A percentile compares a stretch with the other conserved stretches of the same genome.
phyloP scores from a whole-genome alignment of 2,113 vertebrate species.

The Nerophis lumbriciformis region DNA sequence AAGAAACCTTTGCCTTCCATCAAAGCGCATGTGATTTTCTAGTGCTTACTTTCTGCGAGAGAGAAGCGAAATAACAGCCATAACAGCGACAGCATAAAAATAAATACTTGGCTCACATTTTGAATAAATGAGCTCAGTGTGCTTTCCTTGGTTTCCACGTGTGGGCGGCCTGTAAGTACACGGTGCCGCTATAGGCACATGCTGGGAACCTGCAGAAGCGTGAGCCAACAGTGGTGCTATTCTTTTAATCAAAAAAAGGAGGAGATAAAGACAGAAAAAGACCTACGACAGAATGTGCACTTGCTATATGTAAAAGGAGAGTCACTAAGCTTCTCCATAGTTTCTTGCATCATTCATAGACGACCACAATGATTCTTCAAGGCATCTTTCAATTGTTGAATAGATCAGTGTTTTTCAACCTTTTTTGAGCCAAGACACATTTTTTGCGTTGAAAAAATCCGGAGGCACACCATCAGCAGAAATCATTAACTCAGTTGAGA shows the following conservation, averaged over 20 bases:
- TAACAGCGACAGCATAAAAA: conserved; percentile 2
- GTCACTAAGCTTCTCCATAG: neutral
- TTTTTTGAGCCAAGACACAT: no score
- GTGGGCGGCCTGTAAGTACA: conserved; percentile 17
- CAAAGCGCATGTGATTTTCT: conserved; percentile 3
- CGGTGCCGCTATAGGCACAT: neutral
- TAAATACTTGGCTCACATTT: neutral
- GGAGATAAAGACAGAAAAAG: no score
- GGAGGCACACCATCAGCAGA: no score
- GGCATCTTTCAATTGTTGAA: neutral
- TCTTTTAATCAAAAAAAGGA: conserved; percentile 1
- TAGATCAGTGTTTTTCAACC: no score
- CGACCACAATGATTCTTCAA: neutral
- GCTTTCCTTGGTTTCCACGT: conserved; percentile 14
- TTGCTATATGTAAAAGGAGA: neutral
- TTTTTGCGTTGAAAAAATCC: no score
- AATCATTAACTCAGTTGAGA: no score
- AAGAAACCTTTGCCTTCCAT: neutral
- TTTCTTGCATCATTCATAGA: neutral
- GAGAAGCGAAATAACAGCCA: conserved; percentile 2
- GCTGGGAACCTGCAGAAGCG: conserved; percentile 3
- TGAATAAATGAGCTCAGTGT: conserved; percentile 8
- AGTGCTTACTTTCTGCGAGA: conserved; percentile 4
- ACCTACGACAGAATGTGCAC: no score
- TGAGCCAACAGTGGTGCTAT: neutral